Evolutionary conservation across 2,888 invertebrate genomes (phyloP).

Genomic region (Coenonympha arcania): DNA sequence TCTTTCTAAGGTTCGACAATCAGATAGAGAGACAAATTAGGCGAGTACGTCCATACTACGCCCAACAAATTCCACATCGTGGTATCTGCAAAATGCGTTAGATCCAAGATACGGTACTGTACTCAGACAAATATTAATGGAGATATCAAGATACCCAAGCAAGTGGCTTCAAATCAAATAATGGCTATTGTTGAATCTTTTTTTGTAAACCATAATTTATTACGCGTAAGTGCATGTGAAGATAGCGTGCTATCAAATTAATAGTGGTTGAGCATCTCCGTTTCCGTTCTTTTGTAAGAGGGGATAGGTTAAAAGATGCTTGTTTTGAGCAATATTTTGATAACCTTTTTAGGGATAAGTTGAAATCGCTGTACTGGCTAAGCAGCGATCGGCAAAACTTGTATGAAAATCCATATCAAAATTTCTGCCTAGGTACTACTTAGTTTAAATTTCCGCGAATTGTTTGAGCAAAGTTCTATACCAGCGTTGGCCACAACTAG

Average conservation of each 20-base stretch:
- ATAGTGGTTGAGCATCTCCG: neutral
- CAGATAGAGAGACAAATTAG: slow-evolving; percentile 6
- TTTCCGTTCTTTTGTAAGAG: slow-evolving; percentile 5
- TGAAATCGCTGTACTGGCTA: too few relatives aligned
- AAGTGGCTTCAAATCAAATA: slow-evolving; percentile 14
- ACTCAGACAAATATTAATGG: slow-evolving; percentile 40
- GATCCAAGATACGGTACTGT: slow-evolving; percentile 30
- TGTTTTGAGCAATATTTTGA: neutral
- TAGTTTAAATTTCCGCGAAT: too few relatives aligned
- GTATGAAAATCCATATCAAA: too few relatives aligned
- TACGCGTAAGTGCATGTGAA: neutral
- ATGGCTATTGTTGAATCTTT: slow-evolving; percentile 20
- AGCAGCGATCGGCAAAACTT: too few relatives aligned
- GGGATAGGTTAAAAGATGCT: neutral
- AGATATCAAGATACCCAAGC: slow-evolving; percentile 35
- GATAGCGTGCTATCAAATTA: slow-evolving; percentile 8
- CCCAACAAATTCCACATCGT: slow-evolving; percentile 9
- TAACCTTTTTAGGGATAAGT: too few relatives aligned
- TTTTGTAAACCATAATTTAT: slow-evolving; percentile 10
- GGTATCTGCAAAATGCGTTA: slow-evolving; percentile 29
- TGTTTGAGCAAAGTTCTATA: too few relatives aligned
- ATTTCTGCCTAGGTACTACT: too few relatives aligned
- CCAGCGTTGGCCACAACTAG: too few relatives aligned
- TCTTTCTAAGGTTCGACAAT: neutral
- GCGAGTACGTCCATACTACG: neutral